Conservation (phyloP, 2,797 vertebrate species). For the Agapornis canus region DNA sequence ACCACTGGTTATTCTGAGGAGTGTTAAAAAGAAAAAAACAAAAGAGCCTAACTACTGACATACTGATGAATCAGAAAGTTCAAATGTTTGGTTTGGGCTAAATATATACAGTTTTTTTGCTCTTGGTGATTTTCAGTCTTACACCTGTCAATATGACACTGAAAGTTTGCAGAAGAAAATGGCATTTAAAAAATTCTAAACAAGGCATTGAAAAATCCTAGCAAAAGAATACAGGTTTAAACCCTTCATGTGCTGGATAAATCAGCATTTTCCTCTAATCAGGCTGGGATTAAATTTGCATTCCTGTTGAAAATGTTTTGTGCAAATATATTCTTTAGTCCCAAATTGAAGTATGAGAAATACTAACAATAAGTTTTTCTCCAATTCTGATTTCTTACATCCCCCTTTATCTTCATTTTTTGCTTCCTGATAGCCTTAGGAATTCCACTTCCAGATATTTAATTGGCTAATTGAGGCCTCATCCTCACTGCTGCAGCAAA, state of each 20-base stretch:
- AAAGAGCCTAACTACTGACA: neutral
- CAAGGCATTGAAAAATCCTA: neutral
- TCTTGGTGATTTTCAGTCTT: neutral
- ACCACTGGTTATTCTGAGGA: neutral
- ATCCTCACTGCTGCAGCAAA: neutral
- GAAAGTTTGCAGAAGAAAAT: neutral
- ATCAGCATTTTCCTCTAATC: neutral
- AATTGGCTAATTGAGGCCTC: neutral
- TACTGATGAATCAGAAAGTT: neutral
- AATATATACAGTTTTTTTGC: neutral
- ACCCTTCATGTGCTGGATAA: neutral
- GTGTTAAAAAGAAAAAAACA: neutral
- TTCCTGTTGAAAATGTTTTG: neutral
- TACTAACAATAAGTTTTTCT: neutral
- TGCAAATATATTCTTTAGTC: neutral
- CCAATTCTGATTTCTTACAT: neutral
- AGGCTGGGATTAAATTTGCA: neutral
- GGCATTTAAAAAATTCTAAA: neutral
- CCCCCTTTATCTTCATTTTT: neutral
- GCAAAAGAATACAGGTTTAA: neutral
- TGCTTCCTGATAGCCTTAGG: neutral
- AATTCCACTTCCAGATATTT: neutral
- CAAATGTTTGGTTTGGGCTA: neutral
- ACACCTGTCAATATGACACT: neutral
- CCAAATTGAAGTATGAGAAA: neutral